Evolutionary conservation across 2,888 invertebrate genomes (phyloP), one percentile per base, ranked within the genome.

Genomic region (Orthosia gracilis): DNA sequence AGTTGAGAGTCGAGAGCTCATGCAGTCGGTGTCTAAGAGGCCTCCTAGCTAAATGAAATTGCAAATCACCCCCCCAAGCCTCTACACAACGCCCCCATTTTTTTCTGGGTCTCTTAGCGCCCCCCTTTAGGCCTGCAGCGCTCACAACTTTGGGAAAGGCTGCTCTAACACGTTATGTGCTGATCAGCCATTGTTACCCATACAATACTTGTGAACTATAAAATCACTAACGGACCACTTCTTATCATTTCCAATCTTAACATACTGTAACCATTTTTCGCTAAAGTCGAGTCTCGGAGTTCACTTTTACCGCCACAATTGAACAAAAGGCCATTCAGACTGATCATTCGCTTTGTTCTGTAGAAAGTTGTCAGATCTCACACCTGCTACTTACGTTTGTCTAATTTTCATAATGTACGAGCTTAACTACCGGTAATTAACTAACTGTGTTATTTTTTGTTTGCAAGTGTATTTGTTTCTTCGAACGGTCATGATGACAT

Each of bases 321-420:
- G 85, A 88, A 88, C 87, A 88, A 90, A 88, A 88, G 88, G 83
- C 82, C 71, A 84, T 87, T 87, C 85, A 83, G 65, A 87, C 87
- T 78, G 86, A 83, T 87, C 78, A 85, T 80, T 77, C 62, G 79
- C 88, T 89, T 89, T 87, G 90, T 89, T 89, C 78, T 74, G 86
- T 89, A 86, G 92, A 92, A 92, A 92, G 92, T 89, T 71, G 71
- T 77, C 74, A 78, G 78, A 76, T 88, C 87, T 85, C 89, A 87
- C 88, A 88, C 78, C 68, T 83, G 62, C 17, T 18, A 17, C n/a
- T n/a, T 4, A 45, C 57, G 71, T 68, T 61, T 73, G 82, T 49
- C 84, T 82, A 77, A 83, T 83, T 75, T 79, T 71, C 72, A 68
- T 76, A 68, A 75, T 74, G 59, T 66, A 65, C 47, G n/a, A 40